phyloP scores from a whole-genome alignment of 2,797 vertebrate species.

The Mus minutoides region DNA sequence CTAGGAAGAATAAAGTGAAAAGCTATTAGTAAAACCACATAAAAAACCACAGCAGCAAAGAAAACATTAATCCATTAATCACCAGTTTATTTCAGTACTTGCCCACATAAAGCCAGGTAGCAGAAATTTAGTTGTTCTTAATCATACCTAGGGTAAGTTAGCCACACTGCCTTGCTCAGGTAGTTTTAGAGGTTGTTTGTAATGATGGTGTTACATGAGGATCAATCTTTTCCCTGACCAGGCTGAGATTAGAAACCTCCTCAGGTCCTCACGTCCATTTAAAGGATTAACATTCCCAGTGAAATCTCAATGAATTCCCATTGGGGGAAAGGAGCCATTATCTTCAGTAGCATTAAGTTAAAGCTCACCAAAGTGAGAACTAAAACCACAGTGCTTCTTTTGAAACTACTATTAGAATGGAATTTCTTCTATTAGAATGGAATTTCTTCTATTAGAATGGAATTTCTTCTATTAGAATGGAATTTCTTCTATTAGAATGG shows the following conservation, averaged over 20 bases:
- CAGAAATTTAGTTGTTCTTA: not conserved
- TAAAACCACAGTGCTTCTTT: not conserved
- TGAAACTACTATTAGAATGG: slow-evolving; percentile 13
- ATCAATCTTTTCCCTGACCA: not conserved
- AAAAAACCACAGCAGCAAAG: slow-evolving; percentile 58
- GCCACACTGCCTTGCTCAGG: accelerated
- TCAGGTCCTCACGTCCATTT: not conserved
- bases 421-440: not conserved
- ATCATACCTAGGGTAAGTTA: accelerated
- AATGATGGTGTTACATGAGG: not conserved
- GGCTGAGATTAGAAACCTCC: not conserved
- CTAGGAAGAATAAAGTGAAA: slow-evolving; percentile 85
- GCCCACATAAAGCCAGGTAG: not conserved
- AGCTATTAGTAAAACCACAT: slow-evolving; percentile 67
- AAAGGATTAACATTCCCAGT: not conserved
- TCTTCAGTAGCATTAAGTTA: not conserved
- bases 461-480: not conserved
- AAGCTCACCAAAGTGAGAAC: not conserved
- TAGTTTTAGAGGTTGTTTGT: not conserved
- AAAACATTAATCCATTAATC: slow-evolving; percentile 17
- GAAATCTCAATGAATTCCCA: not conserved
- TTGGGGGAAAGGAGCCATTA: not conserved
- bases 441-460: not conserved
- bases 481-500: not conserved
- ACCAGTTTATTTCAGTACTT: not conserved